A percentile compares a stretch with the other conserved stretches of the same genome.
Conservation (phyloP, 2,797 vertebrate species). For the Schizothorax lantsangensis region DNA sequence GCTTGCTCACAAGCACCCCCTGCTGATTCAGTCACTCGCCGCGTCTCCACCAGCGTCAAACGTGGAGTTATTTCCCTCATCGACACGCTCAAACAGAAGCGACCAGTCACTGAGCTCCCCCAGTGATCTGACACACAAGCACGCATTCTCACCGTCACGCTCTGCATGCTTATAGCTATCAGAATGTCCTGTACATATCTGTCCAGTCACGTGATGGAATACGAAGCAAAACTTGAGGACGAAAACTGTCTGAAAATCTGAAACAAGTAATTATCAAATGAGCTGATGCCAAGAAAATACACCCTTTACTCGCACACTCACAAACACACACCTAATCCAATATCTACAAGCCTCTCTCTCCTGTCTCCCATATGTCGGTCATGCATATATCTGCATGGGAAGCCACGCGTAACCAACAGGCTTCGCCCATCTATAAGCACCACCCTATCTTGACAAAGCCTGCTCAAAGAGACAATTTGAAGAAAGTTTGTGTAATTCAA, state of each 20-base stretch:
- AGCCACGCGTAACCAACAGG: conserved; percentile 58
- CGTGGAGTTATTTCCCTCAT: conserved; percentile 95
- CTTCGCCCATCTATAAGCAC: conserved; percentile 42
- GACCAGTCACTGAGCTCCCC: conserved; percentile 87
- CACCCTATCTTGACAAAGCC: not conserved
- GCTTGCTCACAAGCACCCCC: conserved; percentile 88
- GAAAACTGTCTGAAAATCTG: not conserved
- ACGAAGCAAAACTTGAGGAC: not conserved
- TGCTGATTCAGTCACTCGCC: conserved; percentile 91
- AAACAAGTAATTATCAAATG: conserved; percentile 3
- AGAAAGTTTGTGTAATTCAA: conserved; percentile 20
- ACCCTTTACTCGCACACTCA: conserved; percentile 9
- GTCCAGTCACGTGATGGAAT: not conserved
- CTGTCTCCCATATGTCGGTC: conserved; percentile 56
- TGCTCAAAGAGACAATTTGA: not conserved
- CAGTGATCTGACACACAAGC: conserved; percentile 73
- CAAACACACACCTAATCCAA: conserved; percentile 18
- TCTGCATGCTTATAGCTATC: conserved; percentile 49
- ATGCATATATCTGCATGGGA: conserved; percentile 69
- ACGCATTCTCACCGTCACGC: conserved; percentile 16
- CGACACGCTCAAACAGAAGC: conserved; percentile 99
- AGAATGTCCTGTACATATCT: conserved; percentile 41
- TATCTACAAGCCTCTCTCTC: conserved; percentile 19
- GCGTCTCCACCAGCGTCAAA: conserved; percentile 96
- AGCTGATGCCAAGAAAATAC: conserved; percentile 44